Evolutionary conservation across 2,797 vertebrate species (phyloP).

Genomic region (Periophthalmus magnuspinnatus): DNA sequence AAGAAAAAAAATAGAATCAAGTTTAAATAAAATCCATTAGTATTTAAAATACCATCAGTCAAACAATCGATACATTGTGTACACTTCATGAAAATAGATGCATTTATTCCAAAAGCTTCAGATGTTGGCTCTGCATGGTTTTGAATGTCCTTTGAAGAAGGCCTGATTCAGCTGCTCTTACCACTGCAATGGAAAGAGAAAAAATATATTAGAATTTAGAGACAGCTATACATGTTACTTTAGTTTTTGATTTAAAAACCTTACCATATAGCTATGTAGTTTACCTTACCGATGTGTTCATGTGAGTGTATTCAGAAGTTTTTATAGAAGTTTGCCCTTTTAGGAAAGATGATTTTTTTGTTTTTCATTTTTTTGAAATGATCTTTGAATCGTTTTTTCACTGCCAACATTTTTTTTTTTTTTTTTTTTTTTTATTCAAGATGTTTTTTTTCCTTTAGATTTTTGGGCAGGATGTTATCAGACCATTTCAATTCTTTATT

Average conservation of each 20-base stretch:
- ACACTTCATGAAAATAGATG: neutral
- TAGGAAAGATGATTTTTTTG: slow-evolving; percentile 79
- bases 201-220: neutral
- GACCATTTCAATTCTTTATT: slow-evolving; percentile 99
- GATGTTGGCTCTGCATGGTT: neutral
- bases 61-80: neutral
- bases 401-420: slow-evolving; percentile 49
- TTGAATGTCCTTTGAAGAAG: neutral
- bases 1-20: slow-evolving; percentile 8
- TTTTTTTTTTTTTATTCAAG: slow-evolving; percentile 34
- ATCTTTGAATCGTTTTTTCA: slow-evolving; percentile 66
- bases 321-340: slow-evolving; percentile 84
- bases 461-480: slow-evolving; percentile 77
- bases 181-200: slow-evolving; percentile 47
- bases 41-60: neutral
- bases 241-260: neutral
- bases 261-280: slow-evolving; percentile 46
- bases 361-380: slow-evolving; percentile 71
- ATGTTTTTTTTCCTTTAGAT: slow-evolving; percentile 41
- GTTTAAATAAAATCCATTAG: neutral
- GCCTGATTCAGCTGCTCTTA: neutral
- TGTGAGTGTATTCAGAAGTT: slow-evolving; percentile 6
- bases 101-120: neutral
- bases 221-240: neutral
- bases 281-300: slow-evolving; percentile 41